phyloP scores from a whole-genome alignment of 1,140 invertebrate genomes.

The Neomicropteryx cornuta region DNA sequence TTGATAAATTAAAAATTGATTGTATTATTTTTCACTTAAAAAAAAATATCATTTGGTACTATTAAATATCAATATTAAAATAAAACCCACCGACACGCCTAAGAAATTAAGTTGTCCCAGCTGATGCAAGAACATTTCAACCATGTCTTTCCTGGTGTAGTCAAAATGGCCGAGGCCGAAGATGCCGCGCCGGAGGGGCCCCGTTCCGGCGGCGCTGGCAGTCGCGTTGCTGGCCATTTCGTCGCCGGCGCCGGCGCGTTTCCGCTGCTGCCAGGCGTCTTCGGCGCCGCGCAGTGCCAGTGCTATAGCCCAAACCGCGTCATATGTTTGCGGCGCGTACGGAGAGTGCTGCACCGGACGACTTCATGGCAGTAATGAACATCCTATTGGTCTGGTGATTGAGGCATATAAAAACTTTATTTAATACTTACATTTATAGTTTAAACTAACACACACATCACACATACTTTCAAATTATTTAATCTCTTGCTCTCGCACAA shows the following conservation, averaged over 20 bases:
- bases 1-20: no score
- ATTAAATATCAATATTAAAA: no score
- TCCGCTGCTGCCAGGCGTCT: constrained; percentile 26
- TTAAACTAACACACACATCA: no score
- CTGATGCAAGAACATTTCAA: constrained; percentile 51
- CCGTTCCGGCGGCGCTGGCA: constrained; percentile 11
- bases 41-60: no score
- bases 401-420: no score
- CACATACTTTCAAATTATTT: no score
- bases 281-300: constrained; percentile 50
- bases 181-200: constrained; percentile 12
- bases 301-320: constrained; percentile 82
- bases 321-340: constrained; percentile 71
- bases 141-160: constrained; percentile 58
- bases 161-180: constrained; percentile 52
- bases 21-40: no score
- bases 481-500: no score
- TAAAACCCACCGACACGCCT: constrained; percentile 76
- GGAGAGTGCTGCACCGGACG: constrained; percentile 45
- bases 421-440: no score
- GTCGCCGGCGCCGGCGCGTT: no score
- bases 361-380: constrained; percentile 49
- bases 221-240: no score
- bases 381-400: constrained; percentile 62
- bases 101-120: constrained; percentile 63